phyloP scores from a whole-genome alignment of 2,113 vertebrate species.

The Taxidea taxus region DNA sequence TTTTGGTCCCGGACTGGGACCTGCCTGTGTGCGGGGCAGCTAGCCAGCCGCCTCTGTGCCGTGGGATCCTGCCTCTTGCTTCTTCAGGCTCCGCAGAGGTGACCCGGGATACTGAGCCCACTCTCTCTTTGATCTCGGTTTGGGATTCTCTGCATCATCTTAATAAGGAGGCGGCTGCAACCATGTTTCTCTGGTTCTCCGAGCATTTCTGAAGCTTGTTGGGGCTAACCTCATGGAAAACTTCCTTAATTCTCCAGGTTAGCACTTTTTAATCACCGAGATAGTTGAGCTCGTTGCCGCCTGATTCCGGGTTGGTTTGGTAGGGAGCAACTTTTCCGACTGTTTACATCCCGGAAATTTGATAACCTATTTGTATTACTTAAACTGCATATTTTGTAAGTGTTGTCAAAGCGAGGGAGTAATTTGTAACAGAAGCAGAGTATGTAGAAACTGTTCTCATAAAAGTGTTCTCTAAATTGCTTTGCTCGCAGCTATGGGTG shows the following conservation, averaged over 20 bases:
- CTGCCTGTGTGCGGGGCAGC: accelerated
- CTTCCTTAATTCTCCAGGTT: not conserved
- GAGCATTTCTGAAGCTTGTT: not conserved
- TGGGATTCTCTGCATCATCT: accelerated
- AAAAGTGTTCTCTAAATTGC: conserved; percentile 79
- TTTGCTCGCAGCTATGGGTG: conserved; percentile 76
- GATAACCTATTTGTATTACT: conserved; percentile 80
- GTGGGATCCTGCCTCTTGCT: not conserved
- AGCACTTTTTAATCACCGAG: not conserved
- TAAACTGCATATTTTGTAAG: conserved; percentile 65
- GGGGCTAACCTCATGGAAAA: not conserved
- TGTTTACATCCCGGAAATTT: conserved; percentile 73
- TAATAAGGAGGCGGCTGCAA: too few species aligned
- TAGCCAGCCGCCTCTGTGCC: accelerated
- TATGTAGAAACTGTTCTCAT: conserved; percentile 60
- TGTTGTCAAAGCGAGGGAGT: conserved; percentile 37
- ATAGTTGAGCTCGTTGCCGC: conserved; percentile 12
- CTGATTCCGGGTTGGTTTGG: conserved; percentile 70
- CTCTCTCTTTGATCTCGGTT: not conserved
- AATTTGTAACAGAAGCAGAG: conserved; percentile 68
- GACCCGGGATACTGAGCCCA: not conserved
- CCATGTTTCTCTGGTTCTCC: not conserved
- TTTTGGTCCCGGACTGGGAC: accelerated
- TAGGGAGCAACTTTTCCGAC: conserved; percentile 72
- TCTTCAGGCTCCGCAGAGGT: not conserved